Evolutionary conservation across 1,140 invertebrate genomes (phyloP), one percentile per base, ranked within the genome.

Genomic region (Trichonephila inaurata): DNA sequence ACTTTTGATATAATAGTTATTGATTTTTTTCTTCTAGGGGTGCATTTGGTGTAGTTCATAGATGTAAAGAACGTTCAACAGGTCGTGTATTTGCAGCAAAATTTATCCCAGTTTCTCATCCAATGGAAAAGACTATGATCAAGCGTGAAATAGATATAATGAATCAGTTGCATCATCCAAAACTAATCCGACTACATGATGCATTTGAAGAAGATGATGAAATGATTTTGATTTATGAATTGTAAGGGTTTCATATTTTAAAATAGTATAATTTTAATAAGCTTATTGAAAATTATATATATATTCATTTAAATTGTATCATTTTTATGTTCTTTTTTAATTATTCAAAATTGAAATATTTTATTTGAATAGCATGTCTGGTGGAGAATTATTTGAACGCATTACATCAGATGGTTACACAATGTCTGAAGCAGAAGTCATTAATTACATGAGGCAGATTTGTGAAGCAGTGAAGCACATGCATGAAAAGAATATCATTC

Each of bases 401-500:
- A 99, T 99, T 95, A 99, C 99, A 10, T 98, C 99, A 44, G 99
- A 99, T 94, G 98, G 98, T 69, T 99, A 99, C 96, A 97, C 97
- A 94, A 99, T 99, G 99, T 98, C 98, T 66, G 99, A 99, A 96
- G 98, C 99, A n/a, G 99, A 99, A 96, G 99, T 99, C 0, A 99
- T 99, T 87, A 99, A 99, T 96, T 99, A 99, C 96, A 99, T 99
- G 98, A 96, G 99, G 94, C 99, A 99, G 96, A 98, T 99, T 91
- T 99, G 99, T 96, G 98, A 99, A 95, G 99, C 97, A n/a, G 97
- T 99, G 0, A 97, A 98, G 95, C 99, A 99, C 95, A 99, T 99
- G 99, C 99, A 99, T 95, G 99, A 99, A 95, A 98, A 98, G 96
- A 99, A 99, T 96, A 99, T 99, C 94, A 99, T 99, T 92, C 99